Evolutionary conservation across 2,113 vertebrate genomes (phyloP), one percentile per base, ranked within the genome.

Genomic region (Cyprinodon tularosa): DNA sequence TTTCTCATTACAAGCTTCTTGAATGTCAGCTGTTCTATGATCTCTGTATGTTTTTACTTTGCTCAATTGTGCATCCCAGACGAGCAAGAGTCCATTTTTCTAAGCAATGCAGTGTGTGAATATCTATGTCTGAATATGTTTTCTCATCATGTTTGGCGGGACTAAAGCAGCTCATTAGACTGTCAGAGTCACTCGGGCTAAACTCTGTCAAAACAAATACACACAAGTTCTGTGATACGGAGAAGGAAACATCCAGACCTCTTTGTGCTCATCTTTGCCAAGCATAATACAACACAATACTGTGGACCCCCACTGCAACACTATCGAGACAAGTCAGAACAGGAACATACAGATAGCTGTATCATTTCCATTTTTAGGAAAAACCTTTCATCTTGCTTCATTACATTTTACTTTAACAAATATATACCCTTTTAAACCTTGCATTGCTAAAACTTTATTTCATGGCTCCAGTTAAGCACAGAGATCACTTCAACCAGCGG

Each of bases 161-260:
- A 82, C 79, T 65, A 22, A 68, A 48, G 59, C 15, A 2, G 48
- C 76, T 81, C 84, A 91, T 89, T 88, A 72, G 42, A 68, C 64
- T 76, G 77, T 77, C 80, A 78, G 76, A 82, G 68, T 70, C 70
- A 83, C 68, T 81, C 70, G 71, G 66, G 60, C 29, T 62, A 47
- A 68, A 75, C 67, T 66, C 47, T 79, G 84, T 87, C 88, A 90
- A 88, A 72, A 84, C 47, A 87, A 92, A 90, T 66, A 89, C 71
- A 74, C 63, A 76, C 29, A 37, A 80, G 68, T 38, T 68, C 83
- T 70, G 44, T 10, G 15, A 77, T 53, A 71, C 60, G 72, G 0
- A 72, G 13, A 68, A 29, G 42, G 70, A 72, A 63, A 81, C 60
- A 79, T 67, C n/a, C 62, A 77, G 78, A 68, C 71, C 83, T 80